Base-by-base conservation (phyloP, 2,113 vertebrate genomes). In the Entomyzon cyanotis region DNA sequence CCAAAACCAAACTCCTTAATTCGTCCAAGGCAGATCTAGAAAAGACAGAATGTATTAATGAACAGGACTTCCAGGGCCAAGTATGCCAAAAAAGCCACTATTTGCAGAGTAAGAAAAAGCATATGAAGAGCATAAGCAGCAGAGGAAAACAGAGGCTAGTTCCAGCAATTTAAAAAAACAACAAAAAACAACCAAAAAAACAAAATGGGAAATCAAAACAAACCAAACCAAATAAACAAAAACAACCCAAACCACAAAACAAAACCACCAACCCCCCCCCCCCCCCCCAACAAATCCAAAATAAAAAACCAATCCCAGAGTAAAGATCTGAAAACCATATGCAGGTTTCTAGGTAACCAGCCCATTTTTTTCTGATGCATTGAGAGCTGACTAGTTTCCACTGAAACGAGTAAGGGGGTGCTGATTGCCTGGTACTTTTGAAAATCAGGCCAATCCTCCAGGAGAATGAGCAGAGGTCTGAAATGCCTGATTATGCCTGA, bases 381-480 rank as follows among this genome's bases (percentile, higher is more conserved):
- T 79, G 89, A 85, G 41, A n/a, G 44, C 53, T 91, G 77, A 84
- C 80, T 68, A 37, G 81, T 62, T 95, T 70, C 77, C 62, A 55
- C 18, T n/a, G 75, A 93, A 93, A 85, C 87, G 87, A 95, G 50
- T 27, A 50, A 84, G 63, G 70, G 73, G 65, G 50, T 49, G 69
- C 9, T 46, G n/a, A 91, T 90, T 92, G 79, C 79, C 46, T 9
- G 35, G 49, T 82, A 31, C 65, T 87, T 91, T 49, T 91, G 77
- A 87, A 94, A 96, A 94, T 87, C 84, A 85, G 82, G 50, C 84
- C 87, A 91, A 17, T 74, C 55, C 84, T 90, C 78, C 71, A 86
- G 78, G 50, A 91, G 50, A 5, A 0, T 23, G 58, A 93, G 73
- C 21, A 76, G 63, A 25, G 16, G 11, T 41, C 87, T 91, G 93